Conservation (phyloP, 2,797 vertebrate genomes). For the Paratrypauchen microcephalus region DNA sequence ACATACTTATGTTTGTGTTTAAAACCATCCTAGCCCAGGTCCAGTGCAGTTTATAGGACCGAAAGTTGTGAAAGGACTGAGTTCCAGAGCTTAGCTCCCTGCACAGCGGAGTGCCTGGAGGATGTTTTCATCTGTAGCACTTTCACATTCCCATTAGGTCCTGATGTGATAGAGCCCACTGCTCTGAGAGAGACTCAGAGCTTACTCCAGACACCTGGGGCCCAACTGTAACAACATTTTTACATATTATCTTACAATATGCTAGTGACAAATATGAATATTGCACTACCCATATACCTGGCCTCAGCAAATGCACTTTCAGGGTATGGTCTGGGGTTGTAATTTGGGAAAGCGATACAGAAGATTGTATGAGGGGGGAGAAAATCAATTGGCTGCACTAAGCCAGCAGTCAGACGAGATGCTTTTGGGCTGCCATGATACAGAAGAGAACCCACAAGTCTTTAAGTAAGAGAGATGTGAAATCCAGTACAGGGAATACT, state of each 20-base stretch:
- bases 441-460: conserved; percentile 4
- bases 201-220: neutral
- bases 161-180: too few relatives aligned
- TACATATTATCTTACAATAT: neutral
- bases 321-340: neutral
- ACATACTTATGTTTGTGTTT: too few relatives aligned
- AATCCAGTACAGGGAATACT: neutral
- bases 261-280: neutral
- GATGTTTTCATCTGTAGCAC: too few relatives aligned
- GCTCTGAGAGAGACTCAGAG: too few relatives aligned
- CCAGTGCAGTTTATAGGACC: too few relatives aligned
- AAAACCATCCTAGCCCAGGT: too few relatives aligned
- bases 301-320: neutral
- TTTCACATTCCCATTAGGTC: too few relatives aligned
- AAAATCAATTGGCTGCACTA: conserved; percentile 18
- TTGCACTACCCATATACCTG: neutral
- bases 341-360: conserved; percentile 7
- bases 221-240: neutral
- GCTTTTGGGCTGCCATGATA: conserved; percentile 3
- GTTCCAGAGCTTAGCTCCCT: too few relatives aligned
- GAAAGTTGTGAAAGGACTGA: too few relatives aligned
- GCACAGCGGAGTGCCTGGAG: too few relatives aligned
- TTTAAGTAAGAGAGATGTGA: conserved; percentile 1
- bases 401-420: neutral
- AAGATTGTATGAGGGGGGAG: neutral